Conservation (phyloP, 2,888 invertebrate genomes). For the Diaperis boleti region DNA sequence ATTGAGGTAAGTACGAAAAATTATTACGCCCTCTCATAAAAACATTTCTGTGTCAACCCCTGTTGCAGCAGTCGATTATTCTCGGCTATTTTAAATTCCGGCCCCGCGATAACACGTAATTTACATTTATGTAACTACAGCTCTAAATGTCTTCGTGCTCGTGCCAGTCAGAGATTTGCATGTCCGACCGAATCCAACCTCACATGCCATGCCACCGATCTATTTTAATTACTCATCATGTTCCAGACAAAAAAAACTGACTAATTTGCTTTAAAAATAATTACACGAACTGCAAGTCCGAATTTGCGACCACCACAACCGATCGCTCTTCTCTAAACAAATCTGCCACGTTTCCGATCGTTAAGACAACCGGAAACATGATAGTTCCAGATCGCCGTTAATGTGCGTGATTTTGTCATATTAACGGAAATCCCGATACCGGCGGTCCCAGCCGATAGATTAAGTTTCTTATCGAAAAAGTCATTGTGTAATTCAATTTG, state of each 20-base stretch:
- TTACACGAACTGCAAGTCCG: neutral
- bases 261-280: slow-evolving; percentile 1
- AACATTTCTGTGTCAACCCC: too few species aligned
- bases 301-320: neutral
- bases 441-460: slow-evolving; percentile 34
- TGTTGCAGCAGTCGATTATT: too few species aligned
- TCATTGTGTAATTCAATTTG: slow-evolving; percentile 36
- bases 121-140: slow-evolving; percentile 28
- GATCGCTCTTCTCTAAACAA: neutral
- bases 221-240: slow-evolving; percentile 30
- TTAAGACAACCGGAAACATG: too few species aligned
- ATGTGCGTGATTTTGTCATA: slow-evolving; percentile 46
- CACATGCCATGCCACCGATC: slow-evolving; percentile 30
- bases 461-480: slow-evolving; percentile 39
- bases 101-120: slow-evolving; percentile 9
- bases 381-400: slow-evolving; percentile 26
- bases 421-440: slow-evolving; percentile 44
- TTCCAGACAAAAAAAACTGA: neutral
- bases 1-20: too few species aligned
- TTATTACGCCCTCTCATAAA: too few species aligned
- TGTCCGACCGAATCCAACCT: slow-evolving; percentile 11
- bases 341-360: too few species aligned
- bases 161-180: slow-evolving; percentile 38
- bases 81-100: neutral
- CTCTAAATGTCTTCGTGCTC: slow-evolving; percentile 20